phyloP scores from a whole-genome alignment of 2,888 invertebrate genomes.

The Arge pagana region DNA sequence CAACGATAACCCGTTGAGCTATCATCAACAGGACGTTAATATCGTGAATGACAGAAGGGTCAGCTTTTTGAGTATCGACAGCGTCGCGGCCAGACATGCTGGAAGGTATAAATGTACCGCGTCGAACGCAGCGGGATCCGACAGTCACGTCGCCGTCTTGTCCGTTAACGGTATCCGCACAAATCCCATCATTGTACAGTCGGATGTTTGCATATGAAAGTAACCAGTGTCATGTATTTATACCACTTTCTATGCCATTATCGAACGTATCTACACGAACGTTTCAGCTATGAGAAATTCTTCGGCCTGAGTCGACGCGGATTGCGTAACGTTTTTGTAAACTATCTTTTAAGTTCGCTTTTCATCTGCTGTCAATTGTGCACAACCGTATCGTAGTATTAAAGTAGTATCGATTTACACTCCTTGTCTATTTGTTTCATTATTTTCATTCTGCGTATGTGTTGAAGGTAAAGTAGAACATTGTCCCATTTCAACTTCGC shows the following conservation, averaged over 20 bases:
- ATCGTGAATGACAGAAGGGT: constrained; percentile 70
- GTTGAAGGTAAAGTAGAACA: constrained; percentile 11
- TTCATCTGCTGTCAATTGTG: not conserved
- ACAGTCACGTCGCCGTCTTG: constrained; percentile 66
- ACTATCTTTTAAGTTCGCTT: constrained; percentile 15
- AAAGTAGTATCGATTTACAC: constrained; percentile 7
- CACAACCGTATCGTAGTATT: constrained; percentile 11
- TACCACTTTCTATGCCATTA: no score
- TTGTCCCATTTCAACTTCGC: constrained; percentile 8
- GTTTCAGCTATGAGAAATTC: not conserved
- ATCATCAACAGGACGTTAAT: constrained; percentile 63
- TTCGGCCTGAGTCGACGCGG: no score
- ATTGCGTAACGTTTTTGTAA: constrained; percentile 12
- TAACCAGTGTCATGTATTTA: constrained; percentile 15
- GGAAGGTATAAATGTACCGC: constrained; percentile 75
- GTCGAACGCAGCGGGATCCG: constrained; percentile 68
- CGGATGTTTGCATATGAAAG: constrained; percentile 14
- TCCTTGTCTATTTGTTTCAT: no score
- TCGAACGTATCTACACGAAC: not conserved
- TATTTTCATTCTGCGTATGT: constrained; percentile 2
- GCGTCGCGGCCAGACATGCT: constrained; percentile 68
- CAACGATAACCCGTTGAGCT: constrained; percentile 63
- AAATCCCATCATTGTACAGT: constrained; percentile 11
- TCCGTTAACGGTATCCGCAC: constrained; percentile 69
- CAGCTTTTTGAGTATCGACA: constrained; percentile 69